Base-by-base conservation (phyloP, 2,797 vertebrate genomes). In the Numenius phaeopus region DNA sequence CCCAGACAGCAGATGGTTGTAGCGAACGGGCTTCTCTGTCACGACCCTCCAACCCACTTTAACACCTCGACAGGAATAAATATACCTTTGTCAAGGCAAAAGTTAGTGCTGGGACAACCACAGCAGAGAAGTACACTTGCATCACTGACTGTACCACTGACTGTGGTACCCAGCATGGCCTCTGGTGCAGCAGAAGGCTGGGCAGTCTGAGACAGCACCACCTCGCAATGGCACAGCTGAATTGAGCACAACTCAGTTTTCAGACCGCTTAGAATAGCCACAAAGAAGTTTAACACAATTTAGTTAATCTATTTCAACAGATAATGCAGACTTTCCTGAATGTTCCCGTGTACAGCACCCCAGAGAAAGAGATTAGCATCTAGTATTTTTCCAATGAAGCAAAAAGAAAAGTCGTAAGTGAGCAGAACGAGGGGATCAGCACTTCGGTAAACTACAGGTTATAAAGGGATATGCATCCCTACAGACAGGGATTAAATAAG, bases 221-320 rank as follows among this genome's bases (percentile, higher is more conserved):
- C 18, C 37, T 16, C 0, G 0, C 29, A 5, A 8, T 2, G 12
- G 39, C 47, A 57, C 24, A 24, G 70, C 44, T 14, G 9, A 37
- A 32, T 0, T 8, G 23, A 72, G 75, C 42, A 47, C 32, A 24
- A 5, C 19, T 18, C 14, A 2, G 26, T 58, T 58, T 19, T 49
- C 76, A 71, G 12, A 44, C 9, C 24, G 14, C 32, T 83, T 52
- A 32, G 52, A 83, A 75, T 0, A 81, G 37, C 13, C 66, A 77
- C 49, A 27, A 14, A 61, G 17, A 22, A 69, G 24, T 9, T 54
- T 7, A 70, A 54, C 2, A 5, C 3, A 29, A 30, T 50, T 73
- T 19, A 55, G 42, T 42, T 78, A 17, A 62, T 9, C 30, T 58
- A 8, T 70, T 75, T 77, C 67, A 77, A 71, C 6, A 64, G 14